These are phyloP conservation scores for Laticauda colubrina DNA, from an alignment of 2,113 vertebrate species.

Conservation along the genomic window DNA sequence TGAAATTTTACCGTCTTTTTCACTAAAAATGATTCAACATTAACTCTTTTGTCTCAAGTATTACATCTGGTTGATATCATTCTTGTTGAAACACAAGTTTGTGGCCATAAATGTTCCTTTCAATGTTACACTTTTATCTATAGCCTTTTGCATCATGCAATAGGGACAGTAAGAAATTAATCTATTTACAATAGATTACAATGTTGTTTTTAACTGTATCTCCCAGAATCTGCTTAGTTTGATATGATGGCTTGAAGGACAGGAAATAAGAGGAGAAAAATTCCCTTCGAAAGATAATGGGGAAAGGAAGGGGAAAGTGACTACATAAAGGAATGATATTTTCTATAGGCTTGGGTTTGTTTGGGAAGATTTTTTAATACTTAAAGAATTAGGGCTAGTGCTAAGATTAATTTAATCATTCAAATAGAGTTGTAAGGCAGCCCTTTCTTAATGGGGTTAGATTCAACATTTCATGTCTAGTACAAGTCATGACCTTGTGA, in stretches of 20 bases:
- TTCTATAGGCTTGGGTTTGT: not conserved
- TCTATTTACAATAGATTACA: not conserved
- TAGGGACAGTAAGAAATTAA: not conserved
- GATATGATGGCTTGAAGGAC: not conserved
- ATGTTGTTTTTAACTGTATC: not conserved
- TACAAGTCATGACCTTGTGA: not conserved
- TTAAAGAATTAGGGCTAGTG: not conserved
- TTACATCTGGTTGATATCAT: not conserved
- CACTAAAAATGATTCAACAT: not conserved
- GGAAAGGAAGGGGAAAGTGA: not conserved
- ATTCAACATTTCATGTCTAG: not conserved
- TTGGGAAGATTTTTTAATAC: not conserved
- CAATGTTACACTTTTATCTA: not conserved
- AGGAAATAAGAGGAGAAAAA: not conserved
- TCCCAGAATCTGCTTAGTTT: not conserved
- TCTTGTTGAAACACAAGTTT: conserved; percentile 1
- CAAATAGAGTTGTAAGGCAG: not conserved
- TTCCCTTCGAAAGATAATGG: not conserved
- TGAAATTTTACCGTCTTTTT: not conserved
- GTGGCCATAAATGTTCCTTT: not conserved
- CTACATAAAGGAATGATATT: not conserved
- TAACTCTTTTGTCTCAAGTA: not conserved
- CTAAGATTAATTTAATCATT: not conserved
- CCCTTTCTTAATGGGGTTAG: not conserved
- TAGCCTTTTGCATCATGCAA: conserved; percentile 1